Evolutionary conservation across 2,888 invertebrate genomes (phyloP).

Genomic region (Rotaria magnacalcarata): DNA sequence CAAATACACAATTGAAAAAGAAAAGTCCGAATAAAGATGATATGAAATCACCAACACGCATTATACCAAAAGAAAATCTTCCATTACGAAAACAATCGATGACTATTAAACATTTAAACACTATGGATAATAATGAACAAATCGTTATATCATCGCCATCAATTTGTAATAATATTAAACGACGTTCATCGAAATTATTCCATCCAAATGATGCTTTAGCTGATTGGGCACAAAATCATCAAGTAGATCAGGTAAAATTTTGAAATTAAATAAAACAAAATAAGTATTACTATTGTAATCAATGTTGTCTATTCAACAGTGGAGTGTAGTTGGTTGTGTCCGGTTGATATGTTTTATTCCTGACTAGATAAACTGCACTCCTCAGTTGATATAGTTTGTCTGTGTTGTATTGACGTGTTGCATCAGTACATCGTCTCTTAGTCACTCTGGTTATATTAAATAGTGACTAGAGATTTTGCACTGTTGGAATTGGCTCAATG

Average conservation of each 20-base stretch:
- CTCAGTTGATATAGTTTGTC: neutral
- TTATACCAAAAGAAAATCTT: conserved; percentile 1
- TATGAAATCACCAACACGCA: neutral
- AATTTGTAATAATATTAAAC: neutral
- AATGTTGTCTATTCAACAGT: neutral
- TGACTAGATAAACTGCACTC: conserved; percentile 30
- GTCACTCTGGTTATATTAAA: neutral
- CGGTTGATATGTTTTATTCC: conserved; percentile 2
- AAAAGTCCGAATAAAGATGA: neutral
- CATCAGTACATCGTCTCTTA: neutral
- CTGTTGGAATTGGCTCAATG: conserved; percentile 4
- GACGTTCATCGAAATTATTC: conserved; percentile 32
- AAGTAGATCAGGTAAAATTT: neutral
- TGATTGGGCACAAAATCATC: neutral
- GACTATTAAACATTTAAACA: neutral
- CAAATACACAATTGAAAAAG: neutral
- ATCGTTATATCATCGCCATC: too few relatives aligned
- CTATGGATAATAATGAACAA: neutral
- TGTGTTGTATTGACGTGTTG: neutral
- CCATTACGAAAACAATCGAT: conserved; percentile 13
- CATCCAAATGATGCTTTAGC: conserved; percentile 28
- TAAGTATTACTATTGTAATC: neutral
- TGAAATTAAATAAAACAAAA: neutral
- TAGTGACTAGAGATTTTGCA: conserved; percentile 32
- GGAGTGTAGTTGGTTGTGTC: conserved; percentile 12